A percentile compares a stretch with the other conserved stretches of the same genome.
phyloP scores from a whole-genome alignment of 2,888 invertebrate genomes.

The Erannis defoliaria region DNA sequence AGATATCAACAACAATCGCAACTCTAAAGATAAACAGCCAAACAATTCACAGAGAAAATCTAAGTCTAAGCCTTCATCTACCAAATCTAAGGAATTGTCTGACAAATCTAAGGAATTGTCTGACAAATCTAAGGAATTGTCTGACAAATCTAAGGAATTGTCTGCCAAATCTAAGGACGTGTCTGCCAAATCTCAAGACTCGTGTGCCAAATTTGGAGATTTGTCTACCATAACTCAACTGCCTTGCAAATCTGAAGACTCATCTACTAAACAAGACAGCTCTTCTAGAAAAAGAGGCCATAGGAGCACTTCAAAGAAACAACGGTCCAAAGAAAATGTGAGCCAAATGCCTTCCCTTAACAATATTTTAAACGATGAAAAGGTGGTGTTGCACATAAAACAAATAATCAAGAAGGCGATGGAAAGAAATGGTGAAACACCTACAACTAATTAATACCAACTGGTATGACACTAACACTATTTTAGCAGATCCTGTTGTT shows the following conservation, averaged over 20 bases:
- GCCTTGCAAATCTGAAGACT: neutral
- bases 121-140: neutral
- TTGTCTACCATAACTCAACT: too few relatives aligned
- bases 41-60: neutral
- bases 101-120: neutral
- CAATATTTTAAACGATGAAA: neutral
- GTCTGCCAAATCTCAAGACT: neutral
- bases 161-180: neutral
- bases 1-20: neutral
- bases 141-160: neutral
- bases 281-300: neutral
- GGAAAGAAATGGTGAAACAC: neutral
- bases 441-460: neutral
- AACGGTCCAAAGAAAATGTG: neutral
- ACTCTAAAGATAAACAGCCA: neutral
- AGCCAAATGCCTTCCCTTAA: neutral
- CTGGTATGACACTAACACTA: neutral
- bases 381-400: neutral
- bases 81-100: neutral
- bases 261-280: neutral
- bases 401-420: neutral
- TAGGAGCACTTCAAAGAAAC: neutral
- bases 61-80: neutral
- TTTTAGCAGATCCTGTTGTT: too few relatives aligned
- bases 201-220: neutral